These are phyloP conservation scores for Lamprotornis superbus DNA, from an alignment of 2,113 vertebrate genomes.

Conservation along the genomic window DNA sequence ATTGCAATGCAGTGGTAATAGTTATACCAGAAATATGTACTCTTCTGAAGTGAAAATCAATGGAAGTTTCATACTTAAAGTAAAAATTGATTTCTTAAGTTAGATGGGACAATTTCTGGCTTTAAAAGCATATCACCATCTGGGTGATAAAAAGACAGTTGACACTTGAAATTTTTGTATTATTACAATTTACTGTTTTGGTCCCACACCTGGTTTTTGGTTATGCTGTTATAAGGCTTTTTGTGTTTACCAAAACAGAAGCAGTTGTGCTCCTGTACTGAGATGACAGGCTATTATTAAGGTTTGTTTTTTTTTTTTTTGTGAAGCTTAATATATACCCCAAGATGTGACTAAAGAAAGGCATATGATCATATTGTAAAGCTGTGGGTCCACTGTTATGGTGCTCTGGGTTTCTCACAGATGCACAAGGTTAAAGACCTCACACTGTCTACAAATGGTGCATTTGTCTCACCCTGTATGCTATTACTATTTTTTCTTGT, in stretches of 20 bases:
- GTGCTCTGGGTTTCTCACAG: not conserved
- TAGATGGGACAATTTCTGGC: constrained; percentile 2
- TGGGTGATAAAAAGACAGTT: not conserved
- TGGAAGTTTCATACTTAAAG: constrained; percentile 55
- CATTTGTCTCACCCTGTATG: not conserved
- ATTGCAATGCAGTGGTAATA: constrained; percentile 51
- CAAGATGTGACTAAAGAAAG: not conserved
- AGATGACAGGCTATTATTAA: not conserved
- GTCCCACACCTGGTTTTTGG: not conserved
- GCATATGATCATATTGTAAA: not conserved
- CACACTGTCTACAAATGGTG: fast-evolving
- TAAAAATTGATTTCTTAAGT: constrained; percentile 64
- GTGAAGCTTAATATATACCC: not conserved
- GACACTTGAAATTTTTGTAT: not conserved
- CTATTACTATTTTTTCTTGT: not conserved
- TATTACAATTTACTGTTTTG: not conserved
- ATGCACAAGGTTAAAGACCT: not conserved
- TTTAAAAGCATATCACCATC: not conserved
- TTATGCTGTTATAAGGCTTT: not conserved
- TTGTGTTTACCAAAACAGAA: not conserved
- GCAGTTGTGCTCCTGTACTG: not conserved
- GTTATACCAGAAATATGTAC: constrained; percentile 36
- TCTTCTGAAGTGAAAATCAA: constrained; percentile 65
- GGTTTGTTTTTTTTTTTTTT: not conserved
- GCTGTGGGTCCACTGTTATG: not conserved